Evolutionary conservation across 1,140 invertebrate species (phyloP).

Genomic region (Pseudomyrmex flavicornis): DNA sequence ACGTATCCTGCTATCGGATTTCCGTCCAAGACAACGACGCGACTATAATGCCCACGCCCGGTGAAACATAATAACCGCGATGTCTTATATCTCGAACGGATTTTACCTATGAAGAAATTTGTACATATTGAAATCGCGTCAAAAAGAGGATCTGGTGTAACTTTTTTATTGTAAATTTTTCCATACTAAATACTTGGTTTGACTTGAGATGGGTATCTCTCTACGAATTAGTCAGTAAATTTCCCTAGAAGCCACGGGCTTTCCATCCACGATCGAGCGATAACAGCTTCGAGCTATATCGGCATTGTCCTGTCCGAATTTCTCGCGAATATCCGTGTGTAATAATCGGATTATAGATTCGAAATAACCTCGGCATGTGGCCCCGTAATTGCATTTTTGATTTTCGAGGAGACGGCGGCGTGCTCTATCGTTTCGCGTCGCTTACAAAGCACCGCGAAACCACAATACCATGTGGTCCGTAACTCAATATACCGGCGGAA

Average conservation of each 20-base stretch:
- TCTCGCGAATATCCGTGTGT: constrained; percentile 48
- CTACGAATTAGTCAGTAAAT: constrained; percentile 3
- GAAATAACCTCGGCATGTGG: constrained; percentile 41
- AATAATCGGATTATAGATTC: constrained; percentile 61
- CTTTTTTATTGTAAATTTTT: not conserved
- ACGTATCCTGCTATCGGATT: constrained; percentile 29
- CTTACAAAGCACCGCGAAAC: constrained; percentile 45
- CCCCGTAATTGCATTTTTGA: constrained; percentile 53
- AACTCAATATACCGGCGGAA: constrained; percentile 54
- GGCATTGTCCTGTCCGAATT: constrained; percentile 34
- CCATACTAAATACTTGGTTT: too few relatives aligned
- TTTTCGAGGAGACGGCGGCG: constrained; percentile 15
- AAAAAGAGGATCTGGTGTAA: not conserved
- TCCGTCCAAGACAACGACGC: constrained; percentile 23
- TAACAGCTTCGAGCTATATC: constrained; percentile 35
- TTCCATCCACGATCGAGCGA: constrained; percentile 12
- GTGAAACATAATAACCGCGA: not conserved
- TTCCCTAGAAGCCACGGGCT: not conserved
- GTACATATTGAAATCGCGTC: not conserved
- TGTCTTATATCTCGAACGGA: not conserved
- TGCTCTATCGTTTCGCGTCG: constrained; percentile 27
- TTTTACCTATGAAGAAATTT: not conserved
- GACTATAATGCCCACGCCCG: not conserved
- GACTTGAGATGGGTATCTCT: not conserved
- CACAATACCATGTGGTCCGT: constrained; percentile 44